Evolutionary conservation across 2,113 vertebrate species (phyloP).

Genomic region (Alaudala cheleensis): DNA sequence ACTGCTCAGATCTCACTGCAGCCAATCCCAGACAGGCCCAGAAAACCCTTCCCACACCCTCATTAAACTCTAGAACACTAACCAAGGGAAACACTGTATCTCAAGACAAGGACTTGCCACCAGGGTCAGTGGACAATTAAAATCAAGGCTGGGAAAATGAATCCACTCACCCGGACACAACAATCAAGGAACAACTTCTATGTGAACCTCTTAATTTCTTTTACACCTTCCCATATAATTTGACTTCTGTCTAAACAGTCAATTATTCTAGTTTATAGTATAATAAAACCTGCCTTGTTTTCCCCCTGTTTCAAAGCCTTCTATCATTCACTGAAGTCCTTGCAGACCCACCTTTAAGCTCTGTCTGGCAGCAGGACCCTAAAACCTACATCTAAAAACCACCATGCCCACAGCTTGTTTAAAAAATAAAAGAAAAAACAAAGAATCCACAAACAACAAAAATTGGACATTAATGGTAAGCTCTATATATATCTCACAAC

Average conservation of each 20-base stretch:
- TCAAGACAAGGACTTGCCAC: neutral
- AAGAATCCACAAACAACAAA: neutral
- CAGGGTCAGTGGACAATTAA: neutral
- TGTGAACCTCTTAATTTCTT: neutral
- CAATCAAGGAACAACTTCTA: neutral
- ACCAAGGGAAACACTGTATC: accelerated
- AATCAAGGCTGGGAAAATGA: neutral
- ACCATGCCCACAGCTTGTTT: neutral
- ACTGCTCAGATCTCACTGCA: neutral
- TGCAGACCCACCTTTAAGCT: neutral
- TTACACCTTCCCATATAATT: neutral
- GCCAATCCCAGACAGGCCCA: accelerated
- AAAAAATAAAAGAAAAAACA: neutral
- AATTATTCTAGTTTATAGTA: neutral
- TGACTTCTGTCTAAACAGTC: neutral
- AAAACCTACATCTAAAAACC: neutral
- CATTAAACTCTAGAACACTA: neutral
- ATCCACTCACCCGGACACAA: neutral
- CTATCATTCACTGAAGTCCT: neutral
- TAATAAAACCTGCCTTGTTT: neutral
- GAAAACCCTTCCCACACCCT: neutral
- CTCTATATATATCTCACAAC: neutral
- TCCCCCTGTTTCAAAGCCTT: neutral
- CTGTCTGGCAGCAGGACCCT: neutral
- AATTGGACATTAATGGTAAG: neutral